Evolutionary conservation across 2,797 vertebrate species (phyloP), one percentile per base, ranked within the genome.

Genomic region (Tachyglossus aculeatus): DNA sequence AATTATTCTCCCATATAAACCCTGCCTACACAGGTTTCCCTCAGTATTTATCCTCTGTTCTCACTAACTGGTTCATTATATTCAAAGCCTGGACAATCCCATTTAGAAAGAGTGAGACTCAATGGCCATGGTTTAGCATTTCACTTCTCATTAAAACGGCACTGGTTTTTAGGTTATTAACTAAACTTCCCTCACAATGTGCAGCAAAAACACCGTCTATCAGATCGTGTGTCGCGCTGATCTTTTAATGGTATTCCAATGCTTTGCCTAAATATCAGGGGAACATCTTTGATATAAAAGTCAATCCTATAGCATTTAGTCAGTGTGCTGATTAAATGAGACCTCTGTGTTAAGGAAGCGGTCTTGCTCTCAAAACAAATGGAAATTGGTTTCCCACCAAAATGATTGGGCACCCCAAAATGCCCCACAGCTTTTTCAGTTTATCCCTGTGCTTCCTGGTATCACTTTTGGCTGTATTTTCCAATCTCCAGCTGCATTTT

Each of bases 241-340:
- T 79, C 68, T 81, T 89, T 77, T 89, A 86, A 89, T 88, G 81
- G 60, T 71, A 78, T 89, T 89, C 56, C 32, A 60, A 71, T 74
- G 34, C 51, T 74, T 82, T 3, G 9, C 43, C 83, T 82, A 80
- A 84, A 52, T 83, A 62, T 60, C 78, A 45, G 48, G 80, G 76
- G 80, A 88, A 19, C 1, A 52, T 25, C 72, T 89, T 88, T 77
- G 70, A 84, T 86, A 85, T 45, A 71, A 67, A 81, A 79, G 68
- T 68, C 86, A 88, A 85, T 85, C 79, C 67, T 82, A 43, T 63
- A 81, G 72, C 55, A 86, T 86, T 90, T 85, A 68, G 74, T 79
- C 82, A 82, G 22, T 53, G 80, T 82, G 66, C 55, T 88, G 83
- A 90, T 90, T 86, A 84, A 86, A 60, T 61, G 44, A 81, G 60